phyloP scores from a whole-genome alignment of 37 sponge, comb jelly and placozoan species.

The Diacarnus erythraeanus region DNA sequence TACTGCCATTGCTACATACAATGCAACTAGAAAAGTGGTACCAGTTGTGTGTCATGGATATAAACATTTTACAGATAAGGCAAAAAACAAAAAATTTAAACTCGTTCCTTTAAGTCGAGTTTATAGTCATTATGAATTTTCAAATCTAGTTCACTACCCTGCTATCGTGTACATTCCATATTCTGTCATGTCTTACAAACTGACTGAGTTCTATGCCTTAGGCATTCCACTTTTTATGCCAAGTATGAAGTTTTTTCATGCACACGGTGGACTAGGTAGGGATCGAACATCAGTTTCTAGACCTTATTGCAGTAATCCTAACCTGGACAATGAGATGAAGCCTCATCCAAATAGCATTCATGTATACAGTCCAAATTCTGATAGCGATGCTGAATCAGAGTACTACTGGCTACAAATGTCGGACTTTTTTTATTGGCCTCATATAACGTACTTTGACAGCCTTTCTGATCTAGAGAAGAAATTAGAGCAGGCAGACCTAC shows the following conservation, averaged over 20 bases:
- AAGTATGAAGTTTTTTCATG: slow-evolving; percentile 12
- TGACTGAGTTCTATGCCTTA: slow-evolving; percentile 39
- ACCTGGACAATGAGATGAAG: slow-evolving; percentile 14
- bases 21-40: slow-evolving; percentile 17
- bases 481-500: slow-evolving; percentile 21
- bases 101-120: background rate
- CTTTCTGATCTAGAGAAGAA: slow-evolving; percentile 24
- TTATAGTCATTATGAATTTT: slow-evolving; percentile 19
- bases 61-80: background rate
- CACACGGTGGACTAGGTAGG: background rate
- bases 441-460: slow-evolving; percentile 45
- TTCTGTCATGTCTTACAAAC: slow-evolving; percentile 23
- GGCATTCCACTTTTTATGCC: slow-evolving; percentile 45
- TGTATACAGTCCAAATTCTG: slow-evolving; percentile 38
- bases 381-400: slow-evolving; percentile 46
- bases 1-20: slow-evolving; percentile 11
- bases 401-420: slow-evolving; percentile 55
- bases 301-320: slow-evolving; percentile 5
- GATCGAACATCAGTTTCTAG: slow-evolving; percentile 14
- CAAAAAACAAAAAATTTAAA: slow-evolving; percentile 7
- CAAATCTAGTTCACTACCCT: slow-evolving; percentile 28
- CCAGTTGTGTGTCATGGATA: background rate
- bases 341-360: slow-evolving; percentile 34
- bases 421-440: slow-evolving; percentile 48
- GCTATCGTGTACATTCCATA: slow-evolving; percentile 47